Conservation (phyloP, 2,888 invertebrate genomes). For the Troides aeacus region DNA sequence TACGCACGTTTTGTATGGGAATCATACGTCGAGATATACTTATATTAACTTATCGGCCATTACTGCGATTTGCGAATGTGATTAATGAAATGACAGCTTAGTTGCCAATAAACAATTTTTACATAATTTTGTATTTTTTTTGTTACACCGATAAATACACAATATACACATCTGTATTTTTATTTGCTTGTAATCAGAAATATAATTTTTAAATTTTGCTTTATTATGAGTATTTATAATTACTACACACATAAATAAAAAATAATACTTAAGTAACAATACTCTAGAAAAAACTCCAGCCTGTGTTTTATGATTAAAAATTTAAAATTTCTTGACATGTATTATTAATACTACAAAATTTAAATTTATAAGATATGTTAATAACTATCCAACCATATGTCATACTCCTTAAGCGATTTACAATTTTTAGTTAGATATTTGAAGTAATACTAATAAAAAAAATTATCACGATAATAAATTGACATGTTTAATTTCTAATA, state of each 20-base stretch:
- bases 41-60: slow-evolving; percentile 65
- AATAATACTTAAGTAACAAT: neutral
- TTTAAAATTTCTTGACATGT: neutral
- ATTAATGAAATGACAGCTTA: slow-evolving; percentile 44
- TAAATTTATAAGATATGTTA: neutral
- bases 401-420: no score
- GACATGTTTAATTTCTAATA: slow-evolving; percentile 8
- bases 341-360: neutral
- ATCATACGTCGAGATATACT: slow-evolving; percentile 41
- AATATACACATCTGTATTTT: neutral
- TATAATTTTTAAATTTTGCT: neutral
- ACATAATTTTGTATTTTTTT: slow-evolving; percentile 27
- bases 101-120: slow-evolving; percentile 36
- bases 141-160: no score
- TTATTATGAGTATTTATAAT: neutral
- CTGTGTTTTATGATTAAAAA: neutral
- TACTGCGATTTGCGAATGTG: slow-evolving; percentile 42
- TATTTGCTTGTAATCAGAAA: neutral
- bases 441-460: neutral
- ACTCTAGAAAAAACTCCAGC: neutral
- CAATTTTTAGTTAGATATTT: neutral
- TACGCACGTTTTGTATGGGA: slow-evolving; percentile 47
- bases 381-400: neutral
- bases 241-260: neutral
- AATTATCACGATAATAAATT: neutral